Evolutionary conservation across 2,113 vertebrate genomes (phyloP).

Genomic region (rat (Rattus norvegicus)): GRCr8 NC_086019.1:140378501-140379000

Average conservation of each 20-base stretch:
- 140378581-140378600: neutral
- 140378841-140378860: neutral
- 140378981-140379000: neutral
- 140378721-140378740: neutral
- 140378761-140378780: neutral
- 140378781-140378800: neutral
- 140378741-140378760: neutral
- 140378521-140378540: neutral
- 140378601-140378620: neutral
- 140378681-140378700: neutral
- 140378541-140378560: neutral
- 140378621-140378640: neutral
- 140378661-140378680: neutral
- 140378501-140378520: no score
- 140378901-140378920: neutral
- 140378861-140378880: slow-evolving; percentile 27
- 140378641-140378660: neutral
- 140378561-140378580: neutral
- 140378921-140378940: rapidly evolving
- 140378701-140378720: neutral
- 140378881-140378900: neutral
- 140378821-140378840: neutral
- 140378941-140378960: neutral
- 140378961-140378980: neutral
- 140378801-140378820: neutral